phyloP scores from a whole-genome alignment of 2,888 invertebrate species.

The Epistrophella euchroma region DNA sequence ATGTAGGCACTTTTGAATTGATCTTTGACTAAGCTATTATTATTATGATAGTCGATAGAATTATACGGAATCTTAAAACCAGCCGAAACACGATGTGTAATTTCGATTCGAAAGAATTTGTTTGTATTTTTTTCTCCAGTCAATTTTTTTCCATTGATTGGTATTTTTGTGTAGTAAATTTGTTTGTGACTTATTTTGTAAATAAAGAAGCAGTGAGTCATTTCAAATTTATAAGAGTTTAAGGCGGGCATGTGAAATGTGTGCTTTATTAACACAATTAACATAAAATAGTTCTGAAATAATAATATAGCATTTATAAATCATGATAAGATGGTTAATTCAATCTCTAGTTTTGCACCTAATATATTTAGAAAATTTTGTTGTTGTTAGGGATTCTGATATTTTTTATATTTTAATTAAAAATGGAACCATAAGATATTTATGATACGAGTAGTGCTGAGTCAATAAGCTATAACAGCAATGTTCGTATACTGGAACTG shows the following conservation, averaged over 20 bases:
- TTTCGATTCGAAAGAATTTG: not conserved
- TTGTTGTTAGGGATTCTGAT: too few relatives aligned
- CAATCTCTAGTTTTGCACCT: too few relatives aligned
- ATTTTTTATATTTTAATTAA: too few relatives aligned
- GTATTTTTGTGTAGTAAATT: not conserved
- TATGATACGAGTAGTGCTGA: too few relatives aligned
- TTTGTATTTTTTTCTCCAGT: not conserved
- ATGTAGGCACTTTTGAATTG: not conserved
- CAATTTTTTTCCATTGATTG: not conserved
- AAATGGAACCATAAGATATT: too few relatives aligned
- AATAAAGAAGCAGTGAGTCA: not conserved
- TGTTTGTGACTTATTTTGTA: not conserved
- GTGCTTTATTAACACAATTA: not conserved
- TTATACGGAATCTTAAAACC: not conserved
- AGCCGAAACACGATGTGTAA: not conserved
- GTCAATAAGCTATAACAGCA: too few relatives aligned
- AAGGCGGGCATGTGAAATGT: not conserved
- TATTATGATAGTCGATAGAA: not conserved
- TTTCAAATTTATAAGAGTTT: not conserved
- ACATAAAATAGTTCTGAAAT: not conserved
- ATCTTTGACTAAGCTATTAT: not conserved
- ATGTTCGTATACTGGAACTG: too few relatives aligned
- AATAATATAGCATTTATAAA: too few relatives aligned
- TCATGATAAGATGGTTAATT: too few relatives aligned
- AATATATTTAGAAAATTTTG: too few relatives aligned